Conservation (phyloP, 2,797 vertebrate genomes). For the Emydoidea blandingii region DNA sequence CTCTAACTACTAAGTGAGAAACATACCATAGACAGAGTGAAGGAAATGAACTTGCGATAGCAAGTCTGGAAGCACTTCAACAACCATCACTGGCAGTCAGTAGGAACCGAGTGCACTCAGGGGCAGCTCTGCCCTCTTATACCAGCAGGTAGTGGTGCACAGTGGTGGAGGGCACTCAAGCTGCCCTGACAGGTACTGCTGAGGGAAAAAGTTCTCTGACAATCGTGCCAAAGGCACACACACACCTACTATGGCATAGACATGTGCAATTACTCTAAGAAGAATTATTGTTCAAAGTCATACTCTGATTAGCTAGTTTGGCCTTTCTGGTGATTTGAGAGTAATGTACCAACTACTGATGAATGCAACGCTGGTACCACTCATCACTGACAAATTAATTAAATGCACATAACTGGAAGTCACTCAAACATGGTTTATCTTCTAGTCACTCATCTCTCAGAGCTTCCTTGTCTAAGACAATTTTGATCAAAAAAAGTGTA, state of each 20-base stretch:
- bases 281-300: background rate
- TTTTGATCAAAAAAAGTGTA: background rate
- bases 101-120: background rate
- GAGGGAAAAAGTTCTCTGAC: background rate
- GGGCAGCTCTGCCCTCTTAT: background rate
- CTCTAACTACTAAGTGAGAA: background rate
- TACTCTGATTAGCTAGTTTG: background rate
- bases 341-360: rapidly evolving
- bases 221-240: background rate
- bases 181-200: background rate
- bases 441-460: background rate
- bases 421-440: background rate
- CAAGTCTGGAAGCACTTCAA: background rate
- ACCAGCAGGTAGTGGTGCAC: background rate
- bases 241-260: background rate
- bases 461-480: background rate
- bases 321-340: background rate
- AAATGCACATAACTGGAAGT: background rate
- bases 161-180: background rate
- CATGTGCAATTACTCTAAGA: background rate
- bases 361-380: background rate
- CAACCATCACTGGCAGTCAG: background rate
- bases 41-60: background rate
- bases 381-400: background rate
- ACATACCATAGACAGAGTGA: background rate